These are phyloP conservation scores for Catajapyx aquilonaris DNA, from an alignment of 1,140 invertebrate species.

Conservation along the genomic window DNA sequence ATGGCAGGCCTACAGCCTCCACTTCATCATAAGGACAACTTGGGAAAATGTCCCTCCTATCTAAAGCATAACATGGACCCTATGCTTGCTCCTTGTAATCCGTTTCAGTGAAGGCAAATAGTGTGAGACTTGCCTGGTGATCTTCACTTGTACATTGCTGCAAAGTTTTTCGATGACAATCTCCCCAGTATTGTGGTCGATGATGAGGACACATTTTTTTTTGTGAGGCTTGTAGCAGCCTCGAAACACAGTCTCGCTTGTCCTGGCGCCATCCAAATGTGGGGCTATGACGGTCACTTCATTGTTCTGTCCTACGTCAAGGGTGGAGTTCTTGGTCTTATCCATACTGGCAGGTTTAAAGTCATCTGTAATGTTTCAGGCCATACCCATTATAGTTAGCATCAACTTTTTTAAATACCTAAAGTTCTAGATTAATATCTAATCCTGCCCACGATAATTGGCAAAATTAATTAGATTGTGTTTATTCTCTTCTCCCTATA, in stretches of 20 bases:
- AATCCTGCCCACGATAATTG: conserved; percentile 3
- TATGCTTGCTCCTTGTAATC: background rate
- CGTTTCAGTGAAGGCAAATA: conserved; percentile 1
- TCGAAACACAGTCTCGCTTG: conserved; percentile 78
- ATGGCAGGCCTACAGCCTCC: background rate
- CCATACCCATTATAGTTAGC: conserved; percentile 4
- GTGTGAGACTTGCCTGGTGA: conserved; percentile 32
- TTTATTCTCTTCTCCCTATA: background rate
- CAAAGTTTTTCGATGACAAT: conserved; percentile 77
- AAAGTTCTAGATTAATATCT: background rate
- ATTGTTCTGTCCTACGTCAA: conserved; percentile 71
- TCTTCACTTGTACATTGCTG: conserved; percentile 82
- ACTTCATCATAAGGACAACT: background rate
- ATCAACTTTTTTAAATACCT: conserved; percentile 2
- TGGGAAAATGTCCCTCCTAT: background rate
- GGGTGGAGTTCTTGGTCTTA: conserved; percentile 62
- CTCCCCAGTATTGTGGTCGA: conserved; percentile 74
- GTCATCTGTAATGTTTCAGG: conserved; percentile 49
- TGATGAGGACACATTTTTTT: conserved; percentile 88
- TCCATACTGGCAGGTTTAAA: conserved; percentile 94
- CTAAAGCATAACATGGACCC: background rate
- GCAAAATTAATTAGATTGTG: background rate
- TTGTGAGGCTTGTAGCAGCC: conserved; percentile 72
- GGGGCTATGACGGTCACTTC: conserved; percentile 78
- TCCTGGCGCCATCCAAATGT: conserved; percentile 72